These are phyloP conservation scores for Achatina immaculata DNA, from an alignment of 1,140 invertebrate species.

Conservation along the genomic window DNA sequence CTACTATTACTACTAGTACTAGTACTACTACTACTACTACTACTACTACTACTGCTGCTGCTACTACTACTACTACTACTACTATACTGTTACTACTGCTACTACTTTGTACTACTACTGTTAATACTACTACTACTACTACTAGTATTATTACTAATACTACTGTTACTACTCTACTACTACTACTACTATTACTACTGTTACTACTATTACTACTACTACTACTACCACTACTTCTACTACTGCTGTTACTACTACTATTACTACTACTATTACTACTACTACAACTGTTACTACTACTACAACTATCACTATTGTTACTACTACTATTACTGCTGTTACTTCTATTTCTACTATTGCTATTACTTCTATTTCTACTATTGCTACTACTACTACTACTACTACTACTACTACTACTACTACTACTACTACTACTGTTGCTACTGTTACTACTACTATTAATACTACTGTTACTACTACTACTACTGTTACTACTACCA, in stretches of 20 bases:
- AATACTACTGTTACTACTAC: conserved; percentile 18
- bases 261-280: conserved; percentile 37
- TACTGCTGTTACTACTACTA: conserved; percentile 48
- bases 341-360: conserved; percentile 25
- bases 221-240: conserved; percentile 35
- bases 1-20: conserved; percentile 5
- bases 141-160: conserved; percentile 48
- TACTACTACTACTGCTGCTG: conserved; percentile 13
- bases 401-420: conserved; percentile 28
- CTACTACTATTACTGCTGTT: background rate
- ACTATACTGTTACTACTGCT: conserved; percentile 12
- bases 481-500: conserved; percentile 24
- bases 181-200: conserved; percentile 34
- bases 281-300: conserved; percentile 34
- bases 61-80: conserved; percentile 11
- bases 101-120: conserved; percentile 1
- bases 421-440: conserved; percentile 22
- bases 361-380: conserved; percentile 27
- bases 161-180: conserved; percentile 36
- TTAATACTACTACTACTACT: conserved; percentile 36
- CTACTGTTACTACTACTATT: conserved; percentile 22
- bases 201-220: conserved; percentile 21
- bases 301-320: background rate
- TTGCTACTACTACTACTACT: conserved; percentile 25
- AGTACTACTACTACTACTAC: conserved; percentile 22